Evolutionary conservation across 2,888 invertebrate species (phyloP).

Genomic region (Yponomeuta cagnagella): DNA sequence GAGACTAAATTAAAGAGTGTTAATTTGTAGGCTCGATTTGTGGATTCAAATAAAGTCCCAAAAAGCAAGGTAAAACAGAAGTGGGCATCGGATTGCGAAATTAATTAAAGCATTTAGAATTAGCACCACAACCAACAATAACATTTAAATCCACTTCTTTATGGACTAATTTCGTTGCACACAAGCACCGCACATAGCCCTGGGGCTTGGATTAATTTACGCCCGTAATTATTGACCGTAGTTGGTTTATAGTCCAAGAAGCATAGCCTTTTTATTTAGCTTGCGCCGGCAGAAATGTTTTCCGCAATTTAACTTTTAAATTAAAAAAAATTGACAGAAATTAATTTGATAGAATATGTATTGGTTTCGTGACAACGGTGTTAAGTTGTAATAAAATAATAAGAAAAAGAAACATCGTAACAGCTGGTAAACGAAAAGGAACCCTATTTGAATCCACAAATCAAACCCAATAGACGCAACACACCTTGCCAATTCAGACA

Average conservation of each 20-base stretch:
- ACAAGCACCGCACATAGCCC: constrained; percentile 30
- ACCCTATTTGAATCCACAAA: neutral
- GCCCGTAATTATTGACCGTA: constrained; percentile 45
- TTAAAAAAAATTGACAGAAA: too few relatives aligned
- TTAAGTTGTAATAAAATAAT: too few relatives aligned
- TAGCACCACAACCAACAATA: neutral
- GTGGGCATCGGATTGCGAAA: neutral
- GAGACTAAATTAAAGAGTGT: too few relatives aligned
- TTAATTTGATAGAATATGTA: too few relatives aligned
- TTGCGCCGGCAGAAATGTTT: neutral
- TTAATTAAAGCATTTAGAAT: neutral
- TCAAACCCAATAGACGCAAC: neutral
- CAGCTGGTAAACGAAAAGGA: neutral
- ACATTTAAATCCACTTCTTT: constrained; percentile 10
- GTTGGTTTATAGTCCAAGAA: constrained; percentile 41
- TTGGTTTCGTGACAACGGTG: too few relatives aligned
- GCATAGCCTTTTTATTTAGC: constrained; percentile 18
- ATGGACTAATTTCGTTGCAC: constrained; percentile 24
- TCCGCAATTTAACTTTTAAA: neutral
- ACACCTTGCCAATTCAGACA: neutral
- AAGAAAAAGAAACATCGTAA: neutral
- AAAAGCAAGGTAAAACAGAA: neutral
- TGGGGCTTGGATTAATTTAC: constrained; percentile 40
- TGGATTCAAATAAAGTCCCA: neutral
- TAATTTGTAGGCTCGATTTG: too few relatives aligned